These are phyloP conservation scores for Bombus turneri DNA, from an alignment of 1,140 invertebrate species.

Conservation along the genomic window DNA sequence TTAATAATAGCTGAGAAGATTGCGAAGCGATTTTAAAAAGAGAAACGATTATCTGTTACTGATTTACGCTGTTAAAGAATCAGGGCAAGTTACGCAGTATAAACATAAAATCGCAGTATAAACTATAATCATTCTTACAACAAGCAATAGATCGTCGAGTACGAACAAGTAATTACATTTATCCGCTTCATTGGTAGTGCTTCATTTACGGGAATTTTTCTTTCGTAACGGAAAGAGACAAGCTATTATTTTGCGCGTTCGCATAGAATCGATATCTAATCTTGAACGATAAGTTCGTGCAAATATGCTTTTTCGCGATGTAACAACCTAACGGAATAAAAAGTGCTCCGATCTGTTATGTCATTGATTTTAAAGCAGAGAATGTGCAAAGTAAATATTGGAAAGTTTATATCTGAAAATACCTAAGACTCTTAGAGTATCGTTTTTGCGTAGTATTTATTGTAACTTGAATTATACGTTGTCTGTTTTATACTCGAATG, in stretches of 20 bases:
- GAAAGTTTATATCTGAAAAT: constrained; percentile 12
- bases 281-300: constrained; percentile 10
- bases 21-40: constrained; percentile 30
- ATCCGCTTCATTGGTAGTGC: constrained; percentile 43
- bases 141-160: constrained; percentile 31
- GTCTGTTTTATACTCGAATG: constrained; percentile 56
- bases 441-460: constrained; percentile 5
- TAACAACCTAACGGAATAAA: not conserved
- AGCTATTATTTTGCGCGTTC: constrained; percentile 15
- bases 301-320: constrained; percentile 26
- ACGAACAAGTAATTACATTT: constrained; percentile 15
- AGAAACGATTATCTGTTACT: constrained; percentile 20
- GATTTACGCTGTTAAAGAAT: constrained; percentile 21
- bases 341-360: constrained; percentile 39
- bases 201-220: constrained; percentile 19
- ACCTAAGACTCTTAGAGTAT: constrained; percentile 2
- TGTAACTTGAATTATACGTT: constrained; percentile 23
- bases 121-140: constrained; percentile 15
- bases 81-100: constrained; percentile 44
- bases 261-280: constrained; percentile 35
- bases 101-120: constrained; percentile 7
- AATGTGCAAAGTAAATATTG: constrained; percentile 13
- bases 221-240: constrained; percentile 7
- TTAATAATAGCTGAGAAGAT: constrained; percentile 41
- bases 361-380: constrained; percentile 18